Evolutionary conservation across 2,113 vertebrate species (phyloP).

Genomic region (Trochalopteron elliotii): DNA sequence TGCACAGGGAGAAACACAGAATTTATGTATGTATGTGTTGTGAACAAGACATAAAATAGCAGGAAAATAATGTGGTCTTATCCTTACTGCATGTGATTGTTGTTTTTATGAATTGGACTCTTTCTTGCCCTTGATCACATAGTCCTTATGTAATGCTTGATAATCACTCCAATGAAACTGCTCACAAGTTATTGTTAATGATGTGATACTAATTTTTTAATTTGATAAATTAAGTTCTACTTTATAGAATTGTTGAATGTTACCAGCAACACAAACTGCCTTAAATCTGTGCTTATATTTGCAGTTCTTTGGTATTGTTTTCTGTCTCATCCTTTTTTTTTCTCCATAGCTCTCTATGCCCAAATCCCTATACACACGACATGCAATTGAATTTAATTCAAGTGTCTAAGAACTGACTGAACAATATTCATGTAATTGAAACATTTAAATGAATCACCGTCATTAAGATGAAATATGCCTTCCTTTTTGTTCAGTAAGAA

Average conservation of each 20-base stretch:
- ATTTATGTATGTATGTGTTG: not conserved
- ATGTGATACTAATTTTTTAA: not conserved
- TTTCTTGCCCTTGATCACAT: not conserved
- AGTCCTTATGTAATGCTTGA: not conserved
- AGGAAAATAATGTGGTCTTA: not conserved
- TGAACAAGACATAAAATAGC: not conserved
- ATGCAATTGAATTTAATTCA: not conserved
- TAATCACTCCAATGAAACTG: not conserved
- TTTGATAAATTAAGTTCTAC: not conserved
- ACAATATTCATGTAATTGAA: not conserved
- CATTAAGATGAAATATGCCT: not conserved
- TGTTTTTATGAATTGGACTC: not conserved
- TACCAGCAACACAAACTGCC: not conserved
- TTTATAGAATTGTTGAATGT: not conserved
- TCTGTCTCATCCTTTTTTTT: not conserved
- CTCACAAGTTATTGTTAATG: not conserved
- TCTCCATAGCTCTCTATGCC: not conserved
- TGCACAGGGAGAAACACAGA: not conserved
- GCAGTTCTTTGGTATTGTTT: not conserved
- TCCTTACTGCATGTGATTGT: not conserved
- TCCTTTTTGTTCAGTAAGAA: not conserved
- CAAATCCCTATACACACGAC: fast-evolving
- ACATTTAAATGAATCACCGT: not conserved
- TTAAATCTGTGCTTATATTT: not conserved
- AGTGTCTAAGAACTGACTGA: not conserved